Evolutionary conservation across 2,888 invertebrate genomes (phyloP), one percentile per base, ranked within the genome.

Genomic region (Heliconius ethilla): DNA sequence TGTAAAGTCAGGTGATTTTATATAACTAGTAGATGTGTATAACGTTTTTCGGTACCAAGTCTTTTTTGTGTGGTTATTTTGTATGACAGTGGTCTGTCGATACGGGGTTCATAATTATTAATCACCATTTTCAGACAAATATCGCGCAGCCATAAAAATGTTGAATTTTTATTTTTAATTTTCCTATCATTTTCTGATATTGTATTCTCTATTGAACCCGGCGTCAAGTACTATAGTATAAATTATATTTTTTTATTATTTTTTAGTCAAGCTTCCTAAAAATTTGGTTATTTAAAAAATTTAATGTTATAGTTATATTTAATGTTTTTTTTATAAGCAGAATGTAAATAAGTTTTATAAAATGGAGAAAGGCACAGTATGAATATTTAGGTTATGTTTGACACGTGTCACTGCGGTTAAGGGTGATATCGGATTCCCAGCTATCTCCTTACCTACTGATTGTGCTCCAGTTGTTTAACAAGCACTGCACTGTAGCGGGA

Each of bases 381-480:
- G 82, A 78, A 83, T 83, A 83, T 83, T 83, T 82, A 83, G 82
- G 81, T 83, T 81, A 81, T 77, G 72, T 79, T 81, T 75, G 83
- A 82, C 85, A 82, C 83, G 83, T 83, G 84, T 80, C 76, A 75
- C 59, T 82, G 81, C 78, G 81, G 82, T 82, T 79, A 77, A 77
- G 70, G 73, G 70, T 78, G 79, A 77, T 82, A 79, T 81, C 75
- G 75, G 70, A 79, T 80, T 80, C 65, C 77, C 62, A 66, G 76
- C 74, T 78, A 70, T 76, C 78, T 75, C 74, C 76, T 72, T 40
- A 40, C 33, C 33, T 63, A 62, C 77, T 25, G 25, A 27, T 75
- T 73, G 40, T 70, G 72, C 72, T 65, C 70, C 76, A 76, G 33
- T 70, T 63, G 67, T 59, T 76, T 59, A 63, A 70, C 55, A 33